Evolutionary conservation across 2,797 vertebrate species (phyloP), one percentile per base, ranked within the genome.

Genomic region (Ataeniobius toweri): DNA sequence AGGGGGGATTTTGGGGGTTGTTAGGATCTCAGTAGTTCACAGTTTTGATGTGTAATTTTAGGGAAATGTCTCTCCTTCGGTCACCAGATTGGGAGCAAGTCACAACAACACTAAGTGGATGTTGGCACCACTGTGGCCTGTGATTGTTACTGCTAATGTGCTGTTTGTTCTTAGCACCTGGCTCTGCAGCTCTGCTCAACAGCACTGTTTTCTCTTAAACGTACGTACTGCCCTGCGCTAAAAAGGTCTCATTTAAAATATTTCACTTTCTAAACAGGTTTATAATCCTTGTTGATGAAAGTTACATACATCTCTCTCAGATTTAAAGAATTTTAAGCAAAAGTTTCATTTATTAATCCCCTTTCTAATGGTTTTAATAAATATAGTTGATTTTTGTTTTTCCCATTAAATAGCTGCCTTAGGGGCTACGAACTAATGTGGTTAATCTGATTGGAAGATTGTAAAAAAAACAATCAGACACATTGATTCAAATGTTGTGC

Each of bases 21-120:
- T 26, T 46, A 46, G n/a, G 36, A 10, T 74, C 31, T 78, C 24
- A 8, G 8, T 65, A 71, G 74, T 59, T 72, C 31, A 78, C 26
- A 63, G 58, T 76, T 5, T 39, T 56, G n/a, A 28, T 16, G 44
- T 76, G 65, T 76, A 31, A 48, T 41, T 75, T 67, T 44, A 56
- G 71, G 69, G 46, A 80, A 74, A 79, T 78, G 48, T 65, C 56
- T 77, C 55, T 71, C 48, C 71, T 44, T 55, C 20, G 39, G 58
- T 59, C 71, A 81, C 68, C 84, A 75, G 51, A 79, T 63, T 65
- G 63, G 56, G 70, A 73, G 26, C 68, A 74, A 26, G 59, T 50
- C 68, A 58, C 71, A 39, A 56, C 55, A 58, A 68, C 78, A 75
- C 80, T 74, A 73, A 80, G 75, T 71, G 71, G 68, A 26, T 53